Conservation (phyloP, 2,113 vertebrate species). For the Chrysochloris asiatica region DNA sequence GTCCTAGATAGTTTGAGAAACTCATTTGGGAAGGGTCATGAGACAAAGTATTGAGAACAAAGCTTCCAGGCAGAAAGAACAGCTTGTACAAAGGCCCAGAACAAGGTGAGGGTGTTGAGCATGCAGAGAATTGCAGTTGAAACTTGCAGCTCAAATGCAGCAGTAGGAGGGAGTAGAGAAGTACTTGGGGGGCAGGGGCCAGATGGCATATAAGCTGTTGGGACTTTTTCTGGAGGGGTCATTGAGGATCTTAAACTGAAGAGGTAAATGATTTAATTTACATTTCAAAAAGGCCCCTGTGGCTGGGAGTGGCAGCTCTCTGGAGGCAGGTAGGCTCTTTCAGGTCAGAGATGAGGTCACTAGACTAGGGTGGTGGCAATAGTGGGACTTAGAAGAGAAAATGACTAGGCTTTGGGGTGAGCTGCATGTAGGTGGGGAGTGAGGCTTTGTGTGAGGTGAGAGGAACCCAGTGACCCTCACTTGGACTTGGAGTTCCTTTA, state of each 20-base stretch:
- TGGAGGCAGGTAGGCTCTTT: neutral
- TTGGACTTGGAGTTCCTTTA: neutral
- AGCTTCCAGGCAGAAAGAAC: neutral
- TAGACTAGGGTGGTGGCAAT: neutral
- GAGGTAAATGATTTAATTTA: conserved; percentile 36
- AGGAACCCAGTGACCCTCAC: neutral
- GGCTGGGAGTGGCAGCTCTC: neutral
- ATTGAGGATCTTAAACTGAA: neutral
- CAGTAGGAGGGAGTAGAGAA: too few relatives aligned
- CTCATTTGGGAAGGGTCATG: neutral
- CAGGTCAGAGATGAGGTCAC: neutral
- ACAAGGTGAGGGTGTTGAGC: neutral
- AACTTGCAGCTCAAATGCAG: neutral
- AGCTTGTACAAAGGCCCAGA: neutral
- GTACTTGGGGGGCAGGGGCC: neutral
- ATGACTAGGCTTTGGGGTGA: neutral
- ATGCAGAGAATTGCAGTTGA: neutral
- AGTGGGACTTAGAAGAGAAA: neutral
- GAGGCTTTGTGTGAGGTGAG: neutral
- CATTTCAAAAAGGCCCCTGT: neutral
- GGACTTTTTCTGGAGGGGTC: neutral
- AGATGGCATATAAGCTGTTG: neutral
- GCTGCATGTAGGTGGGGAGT: neutral
- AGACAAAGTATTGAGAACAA: neutral
- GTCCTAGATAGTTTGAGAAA: neutral